These are phyloP conservation scores for Mesoligia furuncula DNA, from an alignment of 2,888 invertebrate species.

Conservation along the genomic window DNA sequence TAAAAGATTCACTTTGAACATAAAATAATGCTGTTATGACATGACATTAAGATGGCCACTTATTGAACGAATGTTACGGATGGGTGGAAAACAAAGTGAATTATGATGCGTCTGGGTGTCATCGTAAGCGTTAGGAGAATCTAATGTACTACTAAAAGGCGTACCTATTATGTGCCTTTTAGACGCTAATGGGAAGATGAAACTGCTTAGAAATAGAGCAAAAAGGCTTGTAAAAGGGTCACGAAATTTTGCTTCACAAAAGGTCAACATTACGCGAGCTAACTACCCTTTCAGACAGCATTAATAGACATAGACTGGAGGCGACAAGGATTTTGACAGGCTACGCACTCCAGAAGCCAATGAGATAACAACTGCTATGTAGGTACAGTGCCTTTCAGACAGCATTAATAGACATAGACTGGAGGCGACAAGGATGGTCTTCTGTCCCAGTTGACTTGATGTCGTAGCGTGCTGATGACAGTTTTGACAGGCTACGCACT, in stretches of 20 bases:
- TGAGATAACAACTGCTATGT: no score
- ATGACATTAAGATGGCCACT: slow-evolving; percentile 39
- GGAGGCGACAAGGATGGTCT: background rate
- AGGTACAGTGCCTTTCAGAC: slow-evolving; percentile 8
- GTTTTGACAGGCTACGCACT: background rate
- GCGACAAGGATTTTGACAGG: background rate
- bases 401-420: background rate
- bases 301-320: background rate
- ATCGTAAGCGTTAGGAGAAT: slow-evolving; percentile 7
- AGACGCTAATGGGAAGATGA: slow-evolving; percentile 21
- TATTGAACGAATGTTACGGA: slow-evolving; percentile 20
- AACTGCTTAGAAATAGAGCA: slow-evolving; percentile 9
- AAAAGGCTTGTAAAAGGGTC: slow-evolving; percentile 14
- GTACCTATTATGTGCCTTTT: slow-evolving; percentile 20
- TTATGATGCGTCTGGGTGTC: slow-evolving; percentile 20
- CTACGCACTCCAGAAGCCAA: no score
- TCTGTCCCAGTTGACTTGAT: background rate
- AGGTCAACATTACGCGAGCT: slow-evolving; percentile 10
- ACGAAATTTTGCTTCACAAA: slow-evolving; percentile 14
- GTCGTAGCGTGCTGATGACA: background rate
- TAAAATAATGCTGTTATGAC: slow-evolving; percentile 44
- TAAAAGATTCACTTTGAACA: slow-evolving; percentile 46
- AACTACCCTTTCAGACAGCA: background rate
- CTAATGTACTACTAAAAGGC: slow-evolving; percentile 32
- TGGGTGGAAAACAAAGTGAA: slow-evolving; percentile 21